Conservation (phyloP, 2,888 invertebrate genomes). For the Trissolcus japonicus region DNA sequence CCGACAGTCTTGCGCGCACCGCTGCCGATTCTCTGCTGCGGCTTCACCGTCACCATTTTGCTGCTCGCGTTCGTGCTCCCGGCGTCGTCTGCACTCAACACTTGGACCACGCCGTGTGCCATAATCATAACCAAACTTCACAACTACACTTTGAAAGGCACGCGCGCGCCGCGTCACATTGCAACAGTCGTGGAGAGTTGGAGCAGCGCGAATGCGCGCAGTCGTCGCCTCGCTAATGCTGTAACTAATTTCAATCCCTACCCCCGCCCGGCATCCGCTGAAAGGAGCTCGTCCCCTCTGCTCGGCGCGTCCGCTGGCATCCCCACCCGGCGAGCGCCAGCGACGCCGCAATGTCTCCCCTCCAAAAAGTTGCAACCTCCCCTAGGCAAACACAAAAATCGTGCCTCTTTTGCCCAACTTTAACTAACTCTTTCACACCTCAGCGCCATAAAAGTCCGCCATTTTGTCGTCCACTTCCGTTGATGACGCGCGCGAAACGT, state of each 20-base stretch:
- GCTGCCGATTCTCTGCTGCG: constrained; percentile 67
- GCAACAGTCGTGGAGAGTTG: constrained; percentile 66
- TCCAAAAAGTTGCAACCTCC: not conserved
- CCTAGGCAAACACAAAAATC: constrained; percentile 32
- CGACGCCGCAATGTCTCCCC: constrained; percentile 43
- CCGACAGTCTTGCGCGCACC: constrained; percentile 69
- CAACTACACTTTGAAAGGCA: constrained; percentile 63
- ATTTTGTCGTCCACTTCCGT: constrained; percentile 74
- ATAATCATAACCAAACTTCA: constrained; percentile 70
- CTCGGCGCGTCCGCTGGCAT: constrained; percentile 34
- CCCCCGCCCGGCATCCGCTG: constrained; percentile 65
- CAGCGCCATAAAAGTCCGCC: constrained; percentile 68
- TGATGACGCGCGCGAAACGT: constrained; percentile 73
- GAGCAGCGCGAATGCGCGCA: constrained; percentile 64
- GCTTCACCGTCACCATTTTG: constrained; percentile 69
- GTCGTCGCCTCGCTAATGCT: constrained; percentile 74
- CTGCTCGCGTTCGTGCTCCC: constrained; percentile 60
- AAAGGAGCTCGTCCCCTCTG: constrained; percentile 60
- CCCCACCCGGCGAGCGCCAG: constrained; percentile 53
- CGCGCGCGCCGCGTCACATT: constrained; percentile 70
- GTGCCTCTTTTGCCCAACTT: constrained; percentile 57
- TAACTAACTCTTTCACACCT: constrained; percentile 68
- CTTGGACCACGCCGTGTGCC: constrained; percentile 80
- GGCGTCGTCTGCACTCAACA: constrained; percentile 73
- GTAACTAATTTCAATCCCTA: constrained; percentile 74